Evolutionary conservation across 2,797 vertebrate genomes (phyloP).

Genomic region (Crenuchus spilurus): DNA sequence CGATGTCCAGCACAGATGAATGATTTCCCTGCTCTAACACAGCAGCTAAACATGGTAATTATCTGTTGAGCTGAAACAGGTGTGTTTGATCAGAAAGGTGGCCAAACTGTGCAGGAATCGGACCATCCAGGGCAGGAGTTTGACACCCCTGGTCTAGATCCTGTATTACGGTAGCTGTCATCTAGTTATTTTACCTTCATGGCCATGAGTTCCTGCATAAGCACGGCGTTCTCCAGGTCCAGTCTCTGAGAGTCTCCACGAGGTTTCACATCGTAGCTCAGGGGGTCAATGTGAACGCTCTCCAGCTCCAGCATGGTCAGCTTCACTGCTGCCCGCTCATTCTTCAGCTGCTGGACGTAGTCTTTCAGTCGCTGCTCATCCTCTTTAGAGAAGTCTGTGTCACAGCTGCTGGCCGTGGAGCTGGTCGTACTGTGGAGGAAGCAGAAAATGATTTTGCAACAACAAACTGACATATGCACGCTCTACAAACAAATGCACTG

Average conservation of each 20-base stretch:
- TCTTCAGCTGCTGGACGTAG: conserved; percentile 87
- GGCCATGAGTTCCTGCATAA: conserved; percentile 92
- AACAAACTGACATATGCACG: too few species aligned
- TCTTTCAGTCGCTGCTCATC: conserved; percentile 87
- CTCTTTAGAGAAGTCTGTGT: conserved; percentile 86
- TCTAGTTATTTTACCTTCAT: too few species aligned
- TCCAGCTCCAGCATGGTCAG: conserved; percentile 88
- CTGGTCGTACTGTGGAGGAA: conserved; percentile 82
- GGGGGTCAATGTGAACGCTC: conserved; percentile 86
- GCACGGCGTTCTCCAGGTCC: conserved; percentile 86
- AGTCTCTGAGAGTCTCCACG: conserved; percentile 84
- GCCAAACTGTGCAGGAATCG: too few species aligned
- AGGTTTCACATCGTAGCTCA: conserved; percentile 84
- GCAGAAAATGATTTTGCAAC: conserved; percentile 43
- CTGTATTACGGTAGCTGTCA: too few species aligned
- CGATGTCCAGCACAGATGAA: too few species aligned
- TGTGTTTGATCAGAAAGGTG: too few species aligned
- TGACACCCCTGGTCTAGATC: too few species aligned
- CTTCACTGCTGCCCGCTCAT: conserved; percentile 85
- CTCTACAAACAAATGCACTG: too few species aligned
- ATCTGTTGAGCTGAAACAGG: too few species aligned
- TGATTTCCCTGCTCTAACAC: too few species aligned
- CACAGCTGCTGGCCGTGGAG: conserved; percentile 87
- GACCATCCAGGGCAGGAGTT: too few species aligned
- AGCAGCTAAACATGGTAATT: too few species aligned